A percentile compares a stretch with the other conserved stretches of the same genome.
Conservation (phyloP, 64 coral and sea anemone species). For the Pocillopora damicornis region DNA sequence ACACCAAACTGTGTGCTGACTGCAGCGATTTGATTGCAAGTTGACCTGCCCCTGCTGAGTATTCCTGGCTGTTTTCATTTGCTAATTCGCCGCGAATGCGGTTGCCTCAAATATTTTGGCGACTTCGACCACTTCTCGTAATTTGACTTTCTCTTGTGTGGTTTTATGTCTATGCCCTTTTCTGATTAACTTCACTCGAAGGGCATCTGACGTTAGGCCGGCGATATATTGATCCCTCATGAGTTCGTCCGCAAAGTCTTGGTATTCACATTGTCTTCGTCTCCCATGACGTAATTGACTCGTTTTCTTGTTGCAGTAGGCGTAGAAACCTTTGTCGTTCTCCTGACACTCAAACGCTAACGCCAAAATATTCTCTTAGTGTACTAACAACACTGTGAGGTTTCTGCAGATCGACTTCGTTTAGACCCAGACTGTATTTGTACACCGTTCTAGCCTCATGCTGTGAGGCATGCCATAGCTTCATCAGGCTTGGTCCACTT, state of each 20-base stretch:
- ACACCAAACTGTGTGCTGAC: neutral
- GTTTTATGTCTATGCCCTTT: slow-evolving; percentile 3
- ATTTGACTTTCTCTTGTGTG: too few species aligned
- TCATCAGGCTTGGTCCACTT: slow-evolving; percentile 30
- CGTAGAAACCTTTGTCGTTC: neutral
- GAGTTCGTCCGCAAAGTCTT: slow-evolving; percentile 19
- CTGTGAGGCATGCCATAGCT: slow-evolving; percentile 22
- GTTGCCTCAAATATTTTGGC: neutral
- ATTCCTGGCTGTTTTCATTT: neutral
- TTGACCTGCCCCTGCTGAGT: slow-evolving; percentile 1
- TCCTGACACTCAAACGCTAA: neutral
- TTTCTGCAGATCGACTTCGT: slow-evolving; percentile 13
- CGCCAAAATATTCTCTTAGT: neutral
- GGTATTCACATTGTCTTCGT: slow-evolving; percentile 22
- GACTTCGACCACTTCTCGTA: neutral
- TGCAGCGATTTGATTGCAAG: neutral
- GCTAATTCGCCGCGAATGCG: slow-evolving; percentile 9
- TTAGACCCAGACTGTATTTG: slow-evolving; percentile 22
- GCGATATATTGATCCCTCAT: slow-evolving; percentile 37
- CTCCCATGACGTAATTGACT: slow-evolving; percentile 27
- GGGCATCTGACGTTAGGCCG: slow-evolving; percentile 19
- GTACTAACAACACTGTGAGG: too few species aligned
- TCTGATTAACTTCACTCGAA: slow-evolving; percentile 14
- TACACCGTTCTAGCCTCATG: neutral
- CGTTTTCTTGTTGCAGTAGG: slow-evolving; percentile 8